A percentile compares a stretch with the other conserved stretches of the same genome.
Evolutionary conservation across 2,888 invertebrate species (phyloP).

Genomic region (Nebria salina): DNA sequence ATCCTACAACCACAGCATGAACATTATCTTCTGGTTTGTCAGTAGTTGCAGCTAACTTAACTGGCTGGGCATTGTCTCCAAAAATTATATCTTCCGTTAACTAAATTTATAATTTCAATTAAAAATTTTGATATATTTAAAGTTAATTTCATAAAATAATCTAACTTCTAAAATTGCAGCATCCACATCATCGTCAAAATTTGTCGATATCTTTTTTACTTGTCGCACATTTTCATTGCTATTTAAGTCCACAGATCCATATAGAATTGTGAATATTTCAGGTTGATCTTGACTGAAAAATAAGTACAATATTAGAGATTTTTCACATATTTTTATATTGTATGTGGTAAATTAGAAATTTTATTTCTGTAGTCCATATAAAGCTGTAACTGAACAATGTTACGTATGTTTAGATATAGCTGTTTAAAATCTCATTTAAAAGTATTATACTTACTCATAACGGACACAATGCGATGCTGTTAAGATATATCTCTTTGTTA

Average conservation of each 20-base stretch:
- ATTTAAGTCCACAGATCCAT: constrained; percentile 48
- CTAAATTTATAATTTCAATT: not conserved
- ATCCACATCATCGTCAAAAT: constrained; percentile 49
- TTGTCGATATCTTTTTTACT: constrained; percentile 46
- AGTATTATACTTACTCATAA: not conserved
- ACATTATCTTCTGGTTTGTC: constrained; percentile 25
- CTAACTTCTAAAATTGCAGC: constrained; percentile 51
- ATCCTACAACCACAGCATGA: constrained; percentile 35
- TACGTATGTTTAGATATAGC: not conserved
- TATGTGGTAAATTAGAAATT: too few species aligned
- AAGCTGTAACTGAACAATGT: too few species aligned
- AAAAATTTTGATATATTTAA: not conserved
- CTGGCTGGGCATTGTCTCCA: constrained; percentile 37
- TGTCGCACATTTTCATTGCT: constrained; percentile 39
- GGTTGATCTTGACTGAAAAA: constrained; percentile 24
- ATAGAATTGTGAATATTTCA: constrained; percentile 44
- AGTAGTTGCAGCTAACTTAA: constrained; percentile 33
- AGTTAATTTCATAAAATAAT: not conserved
- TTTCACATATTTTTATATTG: too few species aligned
- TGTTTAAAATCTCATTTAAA: not conserved
- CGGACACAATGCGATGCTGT: constrained; percentile 46
- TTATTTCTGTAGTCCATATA: too few species aligned
- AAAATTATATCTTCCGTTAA: constrained; percentile 19
- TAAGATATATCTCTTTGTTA: constrained; percentile 36
- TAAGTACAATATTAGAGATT: not conserved